Percentiles rank a stretch among this genome's conserved stretches.
These are phyloP conservation scores for Campoplex capitator DNA, from an alignment of 2,888 invertebrate genomes.

Conservation along the genomic window DNA sequence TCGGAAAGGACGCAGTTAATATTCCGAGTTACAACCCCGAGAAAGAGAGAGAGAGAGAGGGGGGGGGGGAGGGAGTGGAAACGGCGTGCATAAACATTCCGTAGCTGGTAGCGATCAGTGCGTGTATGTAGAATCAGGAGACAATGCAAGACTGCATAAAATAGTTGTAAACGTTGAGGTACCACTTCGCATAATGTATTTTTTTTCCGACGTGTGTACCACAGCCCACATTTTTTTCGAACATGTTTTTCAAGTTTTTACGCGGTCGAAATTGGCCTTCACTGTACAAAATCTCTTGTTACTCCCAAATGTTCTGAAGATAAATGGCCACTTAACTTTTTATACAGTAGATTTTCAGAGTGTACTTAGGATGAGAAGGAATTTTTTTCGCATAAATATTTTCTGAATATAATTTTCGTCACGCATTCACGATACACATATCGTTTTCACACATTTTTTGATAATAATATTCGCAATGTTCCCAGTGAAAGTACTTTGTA, in stretches of 20 bases:
- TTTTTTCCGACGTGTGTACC: constrained; percentile 4
- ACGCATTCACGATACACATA: background rate
- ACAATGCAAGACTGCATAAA: constrained; percentile 41
- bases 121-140: background rate
- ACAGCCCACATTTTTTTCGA: background rate
- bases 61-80: background rate
- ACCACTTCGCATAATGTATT: constrained; percentile 34
- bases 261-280: background rate
- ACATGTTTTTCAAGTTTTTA: background rate
- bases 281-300: background rate
- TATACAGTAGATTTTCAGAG: background rate
- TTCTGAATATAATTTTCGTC: background rate
- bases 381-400: background rate
- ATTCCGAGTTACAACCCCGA: constrained; percentile 53
- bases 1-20: constrained; percentile 48
- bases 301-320: background rate
- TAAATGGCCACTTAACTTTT: background rate
- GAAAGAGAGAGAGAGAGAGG: background rate
- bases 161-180: constrained; percentile 24
- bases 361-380: background rate
- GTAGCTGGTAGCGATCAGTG: constrained; percentile 40
- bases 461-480: background rate
- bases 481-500: background rate
- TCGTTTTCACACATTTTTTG: background rate
- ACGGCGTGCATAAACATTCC: constrained; percentile 47